A percentile compares a stretch with the other conserved stretches of the same genome.
Evolutionary conservation across 1,140 invertebrate species (phyloP).

Genomic region (Meteorus sp.): DNA sequence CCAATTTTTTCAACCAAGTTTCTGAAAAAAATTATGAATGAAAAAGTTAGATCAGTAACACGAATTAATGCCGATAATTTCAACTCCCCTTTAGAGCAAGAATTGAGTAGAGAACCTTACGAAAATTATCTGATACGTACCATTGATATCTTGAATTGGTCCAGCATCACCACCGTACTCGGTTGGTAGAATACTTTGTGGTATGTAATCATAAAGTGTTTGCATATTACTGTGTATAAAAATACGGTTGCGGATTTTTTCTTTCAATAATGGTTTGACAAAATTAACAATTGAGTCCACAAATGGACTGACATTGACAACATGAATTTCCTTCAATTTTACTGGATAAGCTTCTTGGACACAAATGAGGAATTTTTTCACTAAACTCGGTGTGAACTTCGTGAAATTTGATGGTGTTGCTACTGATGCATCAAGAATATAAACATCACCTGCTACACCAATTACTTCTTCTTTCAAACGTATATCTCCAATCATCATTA

Average conservation of each 20-base stretch:
- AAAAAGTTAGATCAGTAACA: constrained; percentile 17
- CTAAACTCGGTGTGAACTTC: constrained; percentile 72
- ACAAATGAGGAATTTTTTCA: constrained; percentile 81
- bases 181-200: constrained; percentile 74
- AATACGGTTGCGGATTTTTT: constrained; percentile 82
- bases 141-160: constrained; percentile 69
- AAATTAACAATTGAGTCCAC: constrained; percentile 82
- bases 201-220: constrained; percentile 74
- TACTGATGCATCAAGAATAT: constrained; percentile 74
- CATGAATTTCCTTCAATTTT: constrained; percentile 81
- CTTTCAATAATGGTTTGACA: constrained; percentile 82
- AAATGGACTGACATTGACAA: constrained; percentile 79
- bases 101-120: too few species aligned
- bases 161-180: constrained; percentile 80
- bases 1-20: constrained; percentile 72
- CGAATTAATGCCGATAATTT: constrained; percentile 26
- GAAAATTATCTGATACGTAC: constrained; percentile 49
- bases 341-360: constrained; percentile 85
- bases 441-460: constrained; percentile 81
- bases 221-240: constrained; percentile 74
- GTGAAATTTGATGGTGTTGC: constrained; percentile 74
- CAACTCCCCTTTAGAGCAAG: too few species aligned
- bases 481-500: constrained; percentile 80
- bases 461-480: constrained; percentile 73
- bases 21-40: constrained; percentile 56